Percentiles rank a stretch among this genome's conserved stretches.
Conservation (phyloP, 2,888 invertebrate genomes). For the Pandemis heparana region DNA sequence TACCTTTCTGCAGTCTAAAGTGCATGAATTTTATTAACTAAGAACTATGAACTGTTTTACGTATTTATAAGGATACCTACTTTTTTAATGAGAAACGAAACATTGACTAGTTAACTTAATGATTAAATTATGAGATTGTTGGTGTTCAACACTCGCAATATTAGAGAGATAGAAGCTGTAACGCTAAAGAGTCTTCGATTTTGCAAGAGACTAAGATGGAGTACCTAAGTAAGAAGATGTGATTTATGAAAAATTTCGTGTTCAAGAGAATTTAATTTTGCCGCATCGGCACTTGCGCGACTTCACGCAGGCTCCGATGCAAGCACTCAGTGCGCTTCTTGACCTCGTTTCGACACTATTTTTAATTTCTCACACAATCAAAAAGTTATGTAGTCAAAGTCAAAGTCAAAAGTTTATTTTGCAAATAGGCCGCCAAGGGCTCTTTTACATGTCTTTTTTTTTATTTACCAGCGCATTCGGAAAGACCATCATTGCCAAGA, state of each 20-base stretch:
- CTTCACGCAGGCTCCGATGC: conserved; percentile 33
- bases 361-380: conserved; percentile 35
- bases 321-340: conserved; percentile 32
- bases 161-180: not conserved
- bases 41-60: not conserved
- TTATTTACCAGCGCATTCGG: too few species aligned
- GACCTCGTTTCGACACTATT: conserved; percentile 43
- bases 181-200: not conserved
- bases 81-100: too few species aligned
- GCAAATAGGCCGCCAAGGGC: too few species aligned
- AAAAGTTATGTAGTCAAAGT: conserved; percentile 9
- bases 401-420: too few species aligned
- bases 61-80: too few species aligned
- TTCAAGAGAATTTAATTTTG: conserved; percentile 23
- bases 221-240: not conserved
- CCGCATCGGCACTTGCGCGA: conserved; percentile 26
- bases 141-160: not conserved
- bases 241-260: not conserved
- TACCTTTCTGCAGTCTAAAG: not conserved
- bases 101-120: too few species aligned
- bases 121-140: too few species aligned
- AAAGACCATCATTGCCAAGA: too few species aligned
- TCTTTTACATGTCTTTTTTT: too few species aligned
- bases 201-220: not conserved
- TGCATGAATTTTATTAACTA: not conserved